Conservation (phyloP, 2,888 invertebrate species). For the Sinodicranocentrus sp. region DNA sequence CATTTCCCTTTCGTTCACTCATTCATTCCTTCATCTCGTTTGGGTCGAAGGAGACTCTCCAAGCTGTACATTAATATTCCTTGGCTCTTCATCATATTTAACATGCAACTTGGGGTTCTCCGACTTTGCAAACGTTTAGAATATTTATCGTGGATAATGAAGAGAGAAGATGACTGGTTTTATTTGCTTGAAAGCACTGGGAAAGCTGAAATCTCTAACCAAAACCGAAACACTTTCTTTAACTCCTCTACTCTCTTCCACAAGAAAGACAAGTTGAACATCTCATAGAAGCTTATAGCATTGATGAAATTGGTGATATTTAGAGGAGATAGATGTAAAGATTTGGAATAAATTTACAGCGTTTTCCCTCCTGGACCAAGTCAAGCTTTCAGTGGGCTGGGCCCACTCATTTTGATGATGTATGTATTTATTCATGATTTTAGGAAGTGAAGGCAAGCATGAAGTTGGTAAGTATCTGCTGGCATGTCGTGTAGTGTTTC, state of each 20-base stretch:
- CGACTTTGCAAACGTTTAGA: background rate
- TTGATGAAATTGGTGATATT: constrained; percentile 56
- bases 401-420: constrained; percentile 51
- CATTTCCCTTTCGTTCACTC: constrained; percentile 42
- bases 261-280: background rate
- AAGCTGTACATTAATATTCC: constrained; percentile 14
- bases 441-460: constrained; percentile 58
- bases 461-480: constrained; percentile 10
- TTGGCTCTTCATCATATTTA: constrained; percentile 18
- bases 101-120: constrained; percentile 9
- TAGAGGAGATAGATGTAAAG: constrained; percentile 33
- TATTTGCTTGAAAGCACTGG: constrained; percentile 36
- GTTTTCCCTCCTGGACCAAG: constrained; percentile 23
- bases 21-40: too few species aligned
- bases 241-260: background rate
- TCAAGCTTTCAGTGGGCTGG: constrained; percentile 44
- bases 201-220: background rate
- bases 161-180: constrained; percentile 45
- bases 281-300: constrained; percentile 8
- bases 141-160: constrained; percentile 38
- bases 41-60: too few species aligned
- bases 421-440: constrained; percentile 64
- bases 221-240: constrained; percentile 13
- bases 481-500: background rate
- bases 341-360: constrained; percentile 38